phyloP scores from a whole-genome alignment of 2,797 vertebrate species.

The Bradypodion pumilum region DNA sequence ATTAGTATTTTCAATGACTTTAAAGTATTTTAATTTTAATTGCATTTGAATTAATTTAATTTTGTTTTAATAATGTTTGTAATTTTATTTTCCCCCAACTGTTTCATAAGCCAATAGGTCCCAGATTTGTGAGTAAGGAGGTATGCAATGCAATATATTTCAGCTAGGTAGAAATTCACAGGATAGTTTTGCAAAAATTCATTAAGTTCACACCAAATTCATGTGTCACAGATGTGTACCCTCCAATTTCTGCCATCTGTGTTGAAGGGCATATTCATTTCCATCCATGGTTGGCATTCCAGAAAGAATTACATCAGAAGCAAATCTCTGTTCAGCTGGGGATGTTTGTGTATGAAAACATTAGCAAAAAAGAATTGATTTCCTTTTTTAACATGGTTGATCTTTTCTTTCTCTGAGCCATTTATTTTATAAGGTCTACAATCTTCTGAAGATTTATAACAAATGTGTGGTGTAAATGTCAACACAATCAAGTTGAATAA shows the following conservation, averaged over 20 bases:
- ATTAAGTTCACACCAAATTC: not conserved
- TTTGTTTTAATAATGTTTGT: too few relatives aligned
- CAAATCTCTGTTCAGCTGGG: not conserved
- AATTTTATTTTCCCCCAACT: too few relatives aligned
- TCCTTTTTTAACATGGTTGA: not conserved
- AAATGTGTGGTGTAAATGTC: conserved; percentile 40
- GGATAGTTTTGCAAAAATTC: not conserved
- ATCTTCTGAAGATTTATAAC: conserved; percentile 53
- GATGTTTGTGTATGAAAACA: not conserved
- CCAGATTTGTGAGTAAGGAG: too few relatives aligned
- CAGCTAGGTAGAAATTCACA: not conserved
- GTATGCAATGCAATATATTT: too few relatives aligned
- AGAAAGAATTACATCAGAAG: not conserved
- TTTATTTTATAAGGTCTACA: conserved; percentile 21
- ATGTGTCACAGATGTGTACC: not conserved
- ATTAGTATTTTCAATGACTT: too few relatives aligned
- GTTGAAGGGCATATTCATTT: not conserved
- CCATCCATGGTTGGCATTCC: not conserved
- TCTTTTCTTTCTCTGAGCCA: conserved; percentile 18
- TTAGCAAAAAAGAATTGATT: conserved; percentile 10
- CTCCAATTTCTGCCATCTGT: not conserved
- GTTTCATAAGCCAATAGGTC: too few relatives aligned
- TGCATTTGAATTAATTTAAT: too few relatives aligned
- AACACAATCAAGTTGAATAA: conserved; percentile 49
- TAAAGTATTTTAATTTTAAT: too few relatives aligned